These are phyloP conservation scores for Brachionus koreanus DNA, from an alignment of 1,140 invertebrate genomes.

Conservation along the genomic window DNA sequence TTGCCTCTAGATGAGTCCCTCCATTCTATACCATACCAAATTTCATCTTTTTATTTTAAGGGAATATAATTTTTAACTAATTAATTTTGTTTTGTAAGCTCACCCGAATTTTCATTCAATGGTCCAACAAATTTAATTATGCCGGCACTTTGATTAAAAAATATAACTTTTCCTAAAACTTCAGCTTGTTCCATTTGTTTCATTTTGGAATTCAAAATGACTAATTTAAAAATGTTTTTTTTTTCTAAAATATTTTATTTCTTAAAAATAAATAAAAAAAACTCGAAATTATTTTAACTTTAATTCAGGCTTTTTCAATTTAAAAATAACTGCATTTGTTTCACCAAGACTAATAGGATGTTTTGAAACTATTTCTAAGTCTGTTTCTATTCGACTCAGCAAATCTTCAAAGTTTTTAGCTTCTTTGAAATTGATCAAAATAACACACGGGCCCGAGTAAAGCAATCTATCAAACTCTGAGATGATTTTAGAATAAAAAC, in stretches of 20 bases:
- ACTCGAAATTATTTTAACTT: slow-evolving; percentile 27
- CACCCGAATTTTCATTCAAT: not conserved
- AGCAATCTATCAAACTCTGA: not conserved
- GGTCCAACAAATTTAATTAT: slow-evolving; percentile 28
- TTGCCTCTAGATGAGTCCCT: slow-evolving; percentile 79
- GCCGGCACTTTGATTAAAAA: not conserved
- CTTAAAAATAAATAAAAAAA: not conserved
- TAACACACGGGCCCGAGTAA: not conserved
- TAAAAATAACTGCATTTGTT: slow-evolving; percentile 6
- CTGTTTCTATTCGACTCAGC: not conserved
- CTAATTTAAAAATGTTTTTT: not conserved
- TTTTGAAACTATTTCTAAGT: not conserved
- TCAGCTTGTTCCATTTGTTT: not conserved
- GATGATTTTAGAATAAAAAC: not conserved
- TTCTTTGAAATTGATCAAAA: not conserved
- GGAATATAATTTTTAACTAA: not conserved
- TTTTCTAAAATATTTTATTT: not conserved
- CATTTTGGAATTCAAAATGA: slow-evolving; percentile 15
- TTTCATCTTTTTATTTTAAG: slow-evolving; percentile 50
- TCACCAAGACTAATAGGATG: not conserved
- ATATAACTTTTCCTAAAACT: not conserved
- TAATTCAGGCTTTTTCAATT: not conserved
- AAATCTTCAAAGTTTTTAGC: not conserved
- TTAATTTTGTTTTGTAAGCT: not conserved
- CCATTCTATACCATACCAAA: slow-evolving; percentile 89